phyloP scores from a whole-genome alignment of 2,113 vertebrate genomes.

The Amphiprion ocellaris region DNA sequence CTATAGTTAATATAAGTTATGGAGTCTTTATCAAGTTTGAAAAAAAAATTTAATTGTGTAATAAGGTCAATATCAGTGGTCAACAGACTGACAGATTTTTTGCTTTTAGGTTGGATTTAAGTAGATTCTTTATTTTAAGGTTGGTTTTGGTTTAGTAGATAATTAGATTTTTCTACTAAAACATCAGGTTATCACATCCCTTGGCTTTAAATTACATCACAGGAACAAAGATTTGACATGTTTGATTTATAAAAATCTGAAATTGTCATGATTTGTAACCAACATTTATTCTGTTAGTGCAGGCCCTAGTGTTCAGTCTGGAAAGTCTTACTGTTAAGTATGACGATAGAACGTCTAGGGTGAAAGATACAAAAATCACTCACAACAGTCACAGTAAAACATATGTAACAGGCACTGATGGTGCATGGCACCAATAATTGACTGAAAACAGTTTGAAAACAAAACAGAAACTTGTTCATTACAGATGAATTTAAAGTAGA shows the following conservation, averaged over 20 bases:
- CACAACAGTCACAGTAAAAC: conserved; percentile 20
- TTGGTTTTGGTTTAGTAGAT: conserved; percentile 9
- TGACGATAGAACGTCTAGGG: not conserved
- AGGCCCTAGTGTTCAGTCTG: conserved; percentile 38
- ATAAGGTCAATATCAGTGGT: not conserved
- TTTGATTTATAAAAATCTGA: conserved; percentile 3
- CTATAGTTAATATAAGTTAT: not conserved
- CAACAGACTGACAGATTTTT: not conserved
- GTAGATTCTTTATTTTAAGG: not conserved
- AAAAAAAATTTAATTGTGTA: not conserved
- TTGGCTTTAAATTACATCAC: not conserved
- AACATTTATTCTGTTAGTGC: conserved; percentile 50
- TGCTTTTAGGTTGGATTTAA: not conserved
- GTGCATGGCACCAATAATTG: conserved; percentile 78
- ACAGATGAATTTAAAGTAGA: conserved; percentile 40
- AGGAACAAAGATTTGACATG: conserved; percentile 6
- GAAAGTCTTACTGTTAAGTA: conserved; percentile 12
- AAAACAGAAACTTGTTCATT: conserved; percentile 34
- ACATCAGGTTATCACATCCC: not conserved
- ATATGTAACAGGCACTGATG: conserved; percentile 50
- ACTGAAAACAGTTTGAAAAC: conserved; percentile 27
- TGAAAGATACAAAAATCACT: conserved; percentile 7
- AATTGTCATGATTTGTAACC: conserved; percentile 10
- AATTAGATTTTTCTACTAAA: not conserved
- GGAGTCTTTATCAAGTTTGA: conserved; percentile 2